Conservation (phyloP, 2,113 vertebrate species). For the Xenopus laevis region DNA sequence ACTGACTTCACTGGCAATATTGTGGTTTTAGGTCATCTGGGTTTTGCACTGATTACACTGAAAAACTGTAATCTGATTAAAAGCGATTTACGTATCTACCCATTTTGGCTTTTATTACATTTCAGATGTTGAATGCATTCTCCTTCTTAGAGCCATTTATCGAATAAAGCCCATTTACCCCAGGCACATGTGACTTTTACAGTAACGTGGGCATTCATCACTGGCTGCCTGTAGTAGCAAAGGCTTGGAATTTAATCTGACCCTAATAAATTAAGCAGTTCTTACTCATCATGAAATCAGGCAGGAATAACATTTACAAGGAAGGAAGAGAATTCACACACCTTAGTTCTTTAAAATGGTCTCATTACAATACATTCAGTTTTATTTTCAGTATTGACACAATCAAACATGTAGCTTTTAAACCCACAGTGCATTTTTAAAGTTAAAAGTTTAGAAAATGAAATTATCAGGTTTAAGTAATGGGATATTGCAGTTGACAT, state of each 20-base stretch:
- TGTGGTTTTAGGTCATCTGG: constrained; percentile 49
- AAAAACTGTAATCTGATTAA: constrained; percentile 52
- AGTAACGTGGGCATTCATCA: constrained; percentile 47
- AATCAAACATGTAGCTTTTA: too few species aligned
- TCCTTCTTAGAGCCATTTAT: constrained; percentile 20
- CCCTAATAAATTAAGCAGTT: constrained; percentile 20
- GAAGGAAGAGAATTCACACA: constrained; percentile 34
- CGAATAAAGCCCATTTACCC: constrained; percentile 26
- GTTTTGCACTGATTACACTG: constrained; percentile 25
- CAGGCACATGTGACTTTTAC: constrained; percentile 26
- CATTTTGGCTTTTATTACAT: constrained; percentile 52
- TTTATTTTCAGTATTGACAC: too few species aligned
- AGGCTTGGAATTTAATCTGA: constrained; percentile 35
- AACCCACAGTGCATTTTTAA: too few species aligned
- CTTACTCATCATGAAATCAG: constrained; percentile 6
- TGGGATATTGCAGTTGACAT: too few species aligned
- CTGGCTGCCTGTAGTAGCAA: constrained; percentile 41
- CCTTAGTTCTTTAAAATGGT: background rate
- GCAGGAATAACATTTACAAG: rapidly evolving
- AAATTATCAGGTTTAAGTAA: too few species aligned
- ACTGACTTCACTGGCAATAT: background rate
- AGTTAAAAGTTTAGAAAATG: too few species aligned
- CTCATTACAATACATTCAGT: too few species aligned
- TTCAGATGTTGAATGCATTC: constrained; percentile 49
- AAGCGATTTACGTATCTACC: constrained; percentile 51